These are phyloP conservation scores for Amiota minor DNA, from an alignment of 2,888 invertebrate genomes.

Conservation along the genomic window DNA sequence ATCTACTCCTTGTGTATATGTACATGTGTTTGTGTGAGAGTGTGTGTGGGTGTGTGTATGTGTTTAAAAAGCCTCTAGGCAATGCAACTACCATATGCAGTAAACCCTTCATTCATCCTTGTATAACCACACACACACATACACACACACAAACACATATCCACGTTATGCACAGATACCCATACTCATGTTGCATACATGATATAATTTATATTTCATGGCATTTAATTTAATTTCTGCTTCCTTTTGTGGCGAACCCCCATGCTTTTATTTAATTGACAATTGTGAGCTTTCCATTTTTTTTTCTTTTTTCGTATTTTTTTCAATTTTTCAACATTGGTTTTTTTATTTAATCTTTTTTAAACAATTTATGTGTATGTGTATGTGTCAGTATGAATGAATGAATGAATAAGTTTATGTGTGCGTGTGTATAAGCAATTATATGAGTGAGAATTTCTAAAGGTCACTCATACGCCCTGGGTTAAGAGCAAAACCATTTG, in stretches of 20 bases:
- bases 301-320: not conserved
- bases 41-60: not conserved
- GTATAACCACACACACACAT: not conserved
- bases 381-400: not conserved
- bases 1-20: not conserved
- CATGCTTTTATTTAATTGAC: conserved; percentile 21
- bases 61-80: not conserved
- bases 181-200: not conserved
- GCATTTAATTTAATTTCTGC: conserved; percentile 24
- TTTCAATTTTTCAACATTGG: not conserved
- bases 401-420: no score
- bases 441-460: not conserved
- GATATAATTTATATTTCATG: conserved; percentile 19
- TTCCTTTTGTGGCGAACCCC: conserved; percentile 13
- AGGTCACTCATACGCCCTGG: conserved; percentile 16
- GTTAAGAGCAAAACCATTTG: not conserved
- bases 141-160: not conserved
- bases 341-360: conserved; percentile 9
- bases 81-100: not conserved
- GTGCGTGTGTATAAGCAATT: not conserved
- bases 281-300: not conserved
- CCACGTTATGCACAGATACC: not conserved
- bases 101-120: no score
- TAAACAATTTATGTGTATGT: not conserved
- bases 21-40: not conserved